phyloP scores from a whole-genome alignment of 2,113 vertebrate species.

The Clarias gariepinus region DNA sequence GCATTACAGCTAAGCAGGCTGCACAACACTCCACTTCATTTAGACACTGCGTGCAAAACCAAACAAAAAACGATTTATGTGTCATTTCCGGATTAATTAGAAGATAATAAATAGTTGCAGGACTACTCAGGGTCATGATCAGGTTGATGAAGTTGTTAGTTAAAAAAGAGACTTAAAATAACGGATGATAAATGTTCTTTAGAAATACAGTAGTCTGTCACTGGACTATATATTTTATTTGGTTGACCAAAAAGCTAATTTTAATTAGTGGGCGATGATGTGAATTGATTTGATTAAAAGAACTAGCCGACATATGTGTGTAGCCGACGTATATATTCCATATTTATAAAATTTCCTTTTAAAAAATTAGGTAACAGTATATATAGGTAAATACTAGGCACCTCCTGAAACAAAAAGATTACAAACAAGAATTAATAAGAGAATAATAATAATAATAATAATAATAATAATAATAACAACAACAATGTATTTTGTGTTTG shows the following conservation, averaged over 20 bases:
- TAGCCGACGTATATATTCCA: neutral
- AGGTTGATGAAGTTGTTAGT: neutral
- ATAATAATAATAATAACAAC: neutral
- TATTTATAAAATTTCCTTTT: neutral
- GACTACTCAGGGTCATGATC: neutral
- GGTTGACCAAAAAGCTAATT: neutral
- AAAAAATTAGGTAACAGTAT: neutral
- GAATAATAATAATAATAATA: conserved; percentile 7
- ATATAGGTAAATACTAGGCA: no score
- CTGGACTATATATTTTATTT: neutral
- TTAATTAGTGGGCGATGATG: neutral
- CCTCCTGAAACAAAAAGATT: neutral
- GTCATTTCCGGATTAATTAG: neutral
- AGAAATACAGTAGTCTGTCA: neutral
- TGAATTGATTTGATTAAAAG: neutral
- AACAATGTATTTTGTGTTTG: neutral
- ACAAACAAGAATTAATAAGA: neutral
- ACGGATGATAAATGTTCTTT: neutral
- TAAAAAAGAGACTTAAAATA: neutral
- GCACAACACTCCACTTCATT: neutral
- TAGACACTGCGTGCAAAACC: neutral
- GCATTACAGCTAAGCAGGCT: neutral
- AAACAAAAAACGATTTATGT: neutral
- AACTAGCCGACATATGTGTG: neutral
- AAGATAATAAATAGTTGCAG: neutral